These are phyloP conservation scores for Geococcyx californianus DNA, from an alignment of 2,113 vertebrate genomes.

Conservation along the genomic window DNA sequence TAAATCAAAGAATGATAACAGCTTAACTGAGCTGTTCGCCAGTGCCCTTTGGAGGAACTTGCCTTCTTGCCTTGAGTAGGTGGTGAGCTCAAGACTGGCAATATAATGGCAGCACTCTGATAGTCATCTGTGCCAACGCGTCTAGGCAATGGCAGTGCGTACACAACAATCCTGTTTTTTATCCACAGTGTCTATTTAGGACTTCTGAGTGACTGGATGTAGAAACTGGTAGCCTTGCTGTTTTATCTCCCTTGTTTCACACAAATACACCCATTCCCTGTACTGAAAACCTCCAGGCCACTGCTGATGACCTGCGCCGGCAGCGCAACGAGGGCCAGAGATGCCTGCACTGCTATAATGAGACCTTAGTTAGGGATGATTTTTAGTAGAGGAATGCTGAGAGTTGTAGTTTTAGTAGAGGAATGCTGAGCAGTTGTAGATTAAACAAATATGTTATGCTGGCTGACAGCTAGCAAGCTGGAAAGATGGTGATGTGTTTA, in stretches of 20 bases:
- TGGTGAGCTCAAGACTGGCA: not conserved
- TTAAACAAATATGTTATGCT: not conserved
- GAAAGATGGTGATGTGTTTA: not conserved
- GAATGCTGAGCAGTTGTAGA: not conserved
- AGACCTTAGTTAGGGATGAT: not conserved
- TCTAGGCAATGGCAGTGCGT: not conserved
- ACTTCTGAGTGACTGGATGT: not conserved
- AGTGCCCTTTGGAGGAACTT: not conserved
- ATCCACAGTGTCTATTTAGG: not conserved
- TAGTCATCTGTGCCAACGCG: accelerated
- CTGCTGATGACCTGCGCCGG: not conserved
- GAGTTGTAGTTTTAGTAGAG: not conserved
- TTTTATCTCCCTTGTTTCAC: not conserved
- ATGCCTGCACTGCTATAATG: not conserved
- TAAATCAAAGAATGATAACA: not conserved
- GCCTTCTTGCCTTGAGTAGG: not conserved
- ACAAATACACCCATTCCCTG: not conserved
- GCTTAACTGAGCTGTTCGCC: not conserved
- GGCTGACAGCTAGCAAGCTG: not conserved
- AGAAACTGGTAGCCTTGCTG: not conserved
- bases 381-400: not conserved
- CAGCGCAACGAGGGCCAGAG: not conserved
- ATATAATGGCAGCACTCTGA: not conserved
- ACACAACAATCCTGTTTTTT: not conserved
- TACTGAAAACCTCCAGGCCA: not conserved